Percentiles rank a stretch among this genome's conserved stretches.
These are phyloP conservation scores for Drosophila nigricruria DNA, from an alignment of 2,888 invertebrate species.

Conservation along the genomic window DNA sequence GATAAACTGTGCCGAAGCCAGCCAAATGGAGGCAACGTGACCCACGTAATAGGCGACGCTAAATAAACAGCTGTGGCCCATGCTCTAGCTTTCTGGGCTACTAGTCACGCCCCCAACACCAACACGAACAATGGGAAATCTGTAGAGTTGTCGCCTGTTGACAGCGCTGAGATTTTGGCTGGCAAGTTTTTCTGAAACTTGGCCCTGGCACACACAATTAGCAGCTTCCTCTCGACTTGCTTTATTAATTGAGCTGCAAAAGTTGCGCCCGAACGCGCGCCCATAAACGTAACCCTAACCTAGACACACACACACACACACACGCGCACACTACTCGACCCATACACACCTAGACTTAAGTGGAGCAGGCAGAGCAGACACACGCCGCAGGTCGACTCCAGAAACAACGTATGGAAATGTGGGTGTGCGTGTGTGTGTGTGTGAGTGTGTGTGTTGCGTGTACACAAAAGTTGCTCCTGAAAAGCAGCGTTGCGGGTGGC, in stretches of 20 bases:
- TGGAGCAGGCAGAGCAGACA: constrained; percentile 42
- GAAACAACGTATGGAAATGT: constrained; percentile 68
- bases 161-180: constrained; percentile 53
- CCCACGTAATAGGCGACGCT: constrained; percentile 34
- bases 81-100: constrained; percentile 1
- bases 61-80: constrained; percentile 50
- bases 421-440: constrained; percentile 23
- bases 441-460: constrained; percentile 47
- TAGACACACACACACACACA: constrained; percentile 20
- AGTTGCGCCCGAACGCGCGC: constrained; percentile 67
- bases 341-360: constrained; percentile 37
- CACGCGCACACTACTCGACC: constrained; percentile 31
- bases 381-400: constrained; percentile 46
- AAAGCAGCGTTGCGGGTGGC: constrained; percentile 29
- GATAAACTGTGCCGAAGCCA: constrained; percentile 73
- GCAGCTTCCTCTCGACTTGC: constrained; percentile 77
- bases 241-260: constrained; percentile 82
- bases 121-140: constrained; percentile 25
- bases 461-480: constrained; percentile 70
- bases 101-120: constrained; percentile 8
- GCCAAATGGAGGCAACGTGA: constrained; percentile 66
- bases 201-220: constrained; percentile 72
- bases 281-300: constrained; percentile 58
- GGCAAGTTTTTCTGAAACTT: constrained; percentile 65
- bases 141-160: constrained; percentile 60